phyloP scores from a whole-genome alignment of 2,113 vertebrate genomes.

The Nettapus auritus region DNA sequence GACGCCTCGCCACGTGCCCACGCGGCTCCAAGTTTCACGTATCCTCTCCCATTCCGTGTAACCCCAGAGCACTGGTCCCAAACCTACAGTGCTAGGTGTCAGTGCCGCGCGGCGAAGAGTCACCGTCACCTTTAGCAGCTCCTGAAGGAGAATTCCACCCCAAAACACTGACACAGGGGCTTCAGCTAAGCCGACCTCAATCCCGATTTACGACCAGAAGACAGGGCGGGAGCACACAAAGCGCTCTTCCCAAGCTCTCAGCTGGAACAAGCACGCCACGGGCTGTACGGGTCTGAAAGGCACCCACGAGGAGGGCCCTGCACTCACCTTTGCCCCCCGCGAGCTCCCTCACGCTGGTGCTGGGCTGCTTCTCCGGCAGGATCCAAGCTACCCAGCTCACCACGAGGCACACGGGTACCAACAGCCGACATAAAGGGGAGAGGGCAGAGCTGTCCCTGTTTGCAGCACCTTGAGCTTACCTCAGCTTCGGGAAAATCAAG shows the following conservation, averaged over 20 bases:
- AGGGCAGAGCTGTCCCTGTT: background rate
- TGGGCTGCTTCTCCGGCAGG: background rate
- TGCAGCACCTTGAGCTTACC: background rate
- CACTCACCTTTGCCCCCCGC: background rate
- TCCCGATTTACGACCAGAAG: constrained; percentile 59
- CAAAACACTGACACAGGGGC: constrained; percentile 17
- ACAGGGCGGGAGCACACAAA: background rate
- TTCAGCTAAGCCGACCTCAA: background rate
- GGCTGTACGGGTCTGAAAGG: background rate
- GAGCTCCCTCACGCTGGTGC: background rate
- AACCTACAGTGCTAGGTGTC: constrained; percentile 9
- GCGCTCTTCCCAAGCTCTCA: background rate
- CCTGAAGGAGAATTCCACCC: constrained; percentile 24
- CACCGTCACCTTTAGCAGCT: constrained; percentile 11
- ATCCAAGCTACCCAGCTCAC: background rate
- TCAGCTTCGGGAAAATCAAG: background rate
- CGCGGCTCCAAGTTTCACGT: background rate
- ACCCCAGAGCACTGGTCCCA: background rate
- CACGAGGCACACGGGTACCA: background rate
- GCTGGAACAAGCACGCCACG: background rate
- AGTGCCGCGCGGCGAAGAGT: background rate
- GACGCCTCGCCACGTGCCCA: background rate
- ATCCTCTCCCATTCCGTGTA: constrained; percentile 55
- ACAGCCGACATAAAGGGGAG: background rate
- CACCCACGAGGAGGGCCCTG: background rate